These are phyloP conservation scores for Bugulina stolonifera DNA, from an alignment of 2,888 invertebrate genomes.

Conservation along the genomic window DNA sequence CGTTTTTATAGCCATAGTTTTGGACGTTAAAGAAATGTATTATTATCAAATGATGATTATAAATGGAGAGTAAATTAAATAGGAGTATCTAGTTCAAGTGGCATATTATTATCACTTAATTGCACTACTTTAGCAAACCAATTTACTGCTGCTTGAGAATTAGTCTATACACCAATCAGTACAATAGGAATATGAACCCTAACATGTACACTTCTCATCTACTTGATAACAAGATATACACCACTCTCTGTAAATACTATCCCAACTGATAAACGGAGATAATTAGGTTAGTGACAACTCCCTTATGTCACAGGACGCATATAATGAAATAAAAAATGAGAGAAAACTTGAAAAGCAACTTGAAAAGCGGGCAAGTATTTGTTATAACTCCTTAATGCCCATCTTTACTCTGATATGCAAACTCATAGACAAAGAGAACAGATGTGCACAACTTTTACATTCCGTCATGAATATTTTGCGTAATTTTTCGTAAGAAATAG, in stretches of 20 bases:
- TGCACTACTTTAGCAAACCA: too few species aligned
- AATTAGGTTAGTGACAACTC: slow-evolving; percentile 2
- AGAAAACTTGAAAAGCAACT: slow-evolving; percentile 18
- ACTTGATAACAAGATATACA: neutral
- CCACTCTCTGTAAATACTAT: neutral
- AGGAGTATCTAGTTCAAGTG: too few species aligned
- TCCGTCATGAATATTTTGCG: neutral
- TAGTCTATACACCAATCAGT: too few species aligned
- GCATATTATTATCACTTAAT: too few species aligned
- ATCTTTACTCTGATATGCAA: neutral
- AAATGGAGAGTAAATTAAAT: too few species aligned
- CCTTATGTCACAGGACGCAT: slow-evolving; percentile 24
- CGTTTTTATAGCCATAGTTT: too few species aligned
- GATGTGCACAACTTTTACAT: neutral
- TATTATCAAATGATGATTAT: too few species aligned
- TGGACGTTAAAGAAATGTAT: too few species aligned
- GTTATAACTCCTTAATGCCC: neutral
- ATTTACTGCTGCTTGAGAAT: too few species aligned
- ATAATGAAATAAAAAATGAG: slow-evolving; percentile 23
- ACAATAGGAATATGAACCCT: too few species aligned
- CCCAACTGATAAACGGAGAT: too few species aligned
- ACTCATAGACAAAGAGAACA: neutral
- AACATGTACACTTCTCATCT: neutral
- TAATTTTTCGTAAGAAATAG: slow-evolving; percentile 23
- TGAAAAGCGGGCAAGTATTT: neutral